These are phyloP conservation scores for Allobates femoralis DNA, from an alignment of 2,797 vertebrate genomes.

Conservation along the genomic window DNA sequence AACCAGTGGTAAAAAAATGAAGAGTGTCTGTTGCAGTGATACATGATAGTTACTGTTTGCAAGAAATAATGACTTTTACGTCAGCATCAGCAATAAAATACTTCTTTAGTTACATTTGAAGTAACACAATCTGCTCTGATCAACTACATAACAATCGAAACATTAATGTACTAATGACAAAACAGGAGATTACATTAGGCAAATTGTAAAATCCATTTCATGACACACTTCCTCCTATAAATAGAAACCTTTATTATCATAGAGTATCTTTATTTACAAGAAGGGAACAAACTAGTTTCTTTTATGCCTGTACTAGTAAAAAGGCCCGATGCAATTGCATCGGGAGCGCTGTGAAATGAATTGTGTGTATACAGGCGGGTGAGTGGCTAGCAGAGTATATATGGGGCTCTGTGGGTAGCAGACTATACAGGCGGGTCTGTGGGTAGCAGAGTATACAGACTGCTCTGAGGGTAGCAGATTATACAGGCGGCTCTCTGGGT, in stretches of 20 bases:
- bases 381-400: no score
- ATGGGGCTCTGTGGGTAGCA: no score
- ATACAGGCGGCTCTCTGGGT: no score
- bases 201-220: neutral
- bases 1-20: neutral
- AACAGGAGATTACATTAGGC: neutral
- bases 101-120: neutral
- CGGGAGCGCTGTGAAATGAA: no score
- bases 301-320: neutral
- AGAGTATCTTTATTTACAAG: neutral
- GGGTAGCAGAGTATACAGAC: no score
- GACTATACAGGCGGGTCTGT: no score
- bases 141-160: neutral
- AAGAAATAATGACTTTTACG: neutral
- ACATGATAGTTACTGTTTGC: neutral
- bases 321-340: no score
- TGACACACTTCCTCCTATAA: neutral
- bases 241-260: neutral
- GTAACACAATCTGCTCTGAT: neutral
- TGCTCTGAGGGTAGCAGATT: no score
- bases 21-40: neutral
- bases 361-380: no score
- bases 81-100: neutral
- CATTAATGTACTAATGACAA: neutral
- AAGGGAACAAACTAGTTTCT: neutral